phyloP scores from a whole-genome alignment of 2,888 invertebrate species.

The Acrobasis suavella region DNA sequence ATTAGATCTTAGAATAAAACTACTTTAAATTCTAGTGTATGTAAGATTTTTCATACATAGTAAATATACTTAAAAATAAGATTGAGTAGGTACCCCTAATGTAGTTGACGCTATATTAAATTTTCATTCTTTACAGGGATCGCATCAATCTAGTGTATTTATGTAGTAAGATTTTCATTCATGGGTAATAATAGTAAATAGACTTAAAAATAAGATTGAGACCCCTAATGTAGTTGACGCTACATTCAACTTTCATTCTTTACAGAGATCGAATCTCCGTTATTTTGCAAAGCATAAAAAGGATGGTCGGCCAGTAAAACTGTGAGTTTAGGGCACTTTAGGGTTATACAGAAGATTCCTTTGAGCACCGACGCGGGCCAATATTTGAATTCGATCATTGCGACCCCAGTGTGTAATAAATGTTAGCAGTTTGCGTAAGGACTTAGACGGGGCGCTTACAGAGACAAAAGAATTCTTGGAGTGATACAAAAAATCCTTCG shows the following conservation, averaged over 20 bases:
- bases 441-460: constrained; percentile 33
- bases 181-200: too few species aligned
- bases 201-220: too few species aligned
- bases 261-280: not conserved
- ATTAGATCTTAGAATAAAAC: too few species aligned
- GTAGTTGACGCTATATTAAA: not conserved
- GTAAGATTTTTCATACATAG: too few species aligned
- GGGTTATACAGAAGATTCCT: constrained; percentile 3
- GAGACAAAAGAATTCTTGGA: constrained; percentile 33
- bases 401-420: constrained; percentile 28
- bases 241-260: not conserved
- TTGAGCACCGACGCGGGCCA: not conserved
- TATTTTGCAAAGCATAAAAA: constrained; percentile 13
- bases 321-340: constrained; percentile 16
- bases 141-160: too few species aligned
- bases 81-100: not conserved
- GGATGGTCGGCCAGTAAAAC: not conserved
- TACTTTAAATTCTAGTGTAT: too few species aligned
- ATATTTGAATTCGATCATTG: constrained; percentile 23
- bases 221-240: not conserved
- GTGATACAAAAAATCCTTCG: constrained; percentile 37
- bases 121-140: not conserved
- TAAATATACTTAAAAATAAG: too few species aligned
- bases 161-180: too few species aligned
- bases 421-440: constrained; percentile 31